These are phyloP conservation scores for Heliconius charithonia DNA, from an alignment of 2,888 invertebrate species.

Conservation along the genomic window DNA sequence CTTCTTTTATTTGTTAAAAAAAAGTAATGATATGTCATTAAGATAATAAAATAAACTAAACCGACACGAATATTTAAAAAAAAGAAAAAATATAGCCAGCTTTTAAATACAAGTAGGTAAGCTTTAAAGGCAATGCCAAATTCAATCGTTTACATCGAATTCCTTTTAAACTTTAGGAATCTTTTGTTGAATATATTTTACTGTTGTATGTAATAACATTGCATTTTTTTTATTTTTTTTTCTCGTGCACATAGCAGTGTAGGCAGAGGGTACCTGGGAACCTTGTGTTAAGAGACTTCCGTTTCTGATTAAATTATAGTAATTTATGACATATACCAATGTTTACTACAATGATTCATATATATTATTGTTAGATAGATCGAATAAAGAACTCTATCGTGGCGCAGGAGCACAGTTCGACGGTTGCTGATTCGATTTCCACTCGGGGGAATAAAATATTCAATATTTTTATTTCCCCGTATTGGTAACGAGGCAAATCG, in stretches of 20 bases:
- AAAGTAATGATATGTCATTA: neutral
- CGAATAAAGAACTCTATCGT: no score
- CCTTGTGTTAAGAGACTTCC: no score
- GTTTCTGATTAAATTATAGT: no score
- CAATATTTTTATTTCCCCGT: neutral
- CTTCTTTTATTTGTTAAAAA: neutral
- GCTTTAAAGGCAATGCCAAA: conserved; percentile 9
- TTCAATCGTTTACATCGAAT: conserved; percentile 10
- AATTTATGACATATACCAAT: no score
- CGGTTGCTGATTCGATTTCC: neutral
- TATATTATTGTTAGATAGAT: no score
- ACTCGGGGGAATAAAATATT: neutral
- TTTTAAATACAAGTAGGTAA: conserved; percentile 22
- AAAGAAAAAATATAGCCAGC: neutral
- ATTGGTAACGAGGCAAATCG: neutral
- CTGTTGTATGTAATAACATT: no score
- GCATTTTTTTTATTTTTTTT: no score
- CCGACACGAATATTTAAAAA: neutral
- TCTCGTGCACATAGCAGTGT: no score
- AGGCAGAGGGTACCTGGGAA: no score
- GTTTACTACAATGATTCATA: no score
- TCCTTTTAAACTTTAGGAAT: conserved; percentile 6
- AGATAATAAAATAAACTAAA: conserved; percentile 7
- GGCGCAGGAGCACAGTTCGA: neutral
- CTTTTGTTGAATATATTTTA: neutral